Evolutionary conservation across 2,888 invertebrate genomes (phyloP).

Genomic region (Meliscaeva auricollis): DNA sequence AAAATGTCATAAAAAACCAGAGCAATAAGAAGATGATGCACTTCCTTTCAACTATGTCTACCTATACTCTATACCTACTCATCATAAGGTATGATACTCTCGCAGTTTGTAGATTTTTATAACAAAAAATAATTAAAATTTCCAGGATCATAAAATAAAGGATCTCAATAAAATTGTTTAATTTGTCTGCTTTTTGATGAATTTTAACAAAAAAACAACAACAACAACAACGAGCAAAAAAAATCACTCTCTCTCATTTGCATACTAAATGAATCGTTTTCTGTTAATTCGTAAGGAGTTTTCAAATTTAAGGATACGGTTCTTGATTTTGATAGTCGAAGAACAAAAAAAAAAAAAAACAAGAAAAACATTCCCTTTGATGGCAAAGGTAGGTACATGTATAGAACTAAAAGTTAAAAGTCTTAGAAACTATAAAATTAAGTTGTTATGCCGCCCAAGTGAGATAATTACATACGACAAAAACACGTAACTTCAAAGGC

Average conservation of each 20-base stretch:
- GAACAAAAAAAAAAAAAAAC: neutral
- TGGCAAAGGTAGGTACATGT: constrained; percentile 14
- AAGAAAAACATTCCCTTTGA: constrained; percentile 57
- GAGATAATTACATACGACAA: constrained; percentile 64
- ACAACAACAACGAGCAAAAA: neutral
- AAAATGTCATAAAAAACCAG: constrained; percentile 60
- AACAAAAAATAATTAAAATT: constrained; percentile 70
- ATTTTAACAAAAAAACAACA: constrained; percentile 37
- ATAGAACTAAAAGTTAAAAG: constrained; percentile 27
- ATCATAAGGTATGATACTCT: neutral
- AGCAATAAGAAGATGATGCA: constrained; percentile 47
- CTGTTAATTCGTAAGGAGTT: constrained; percentile 48
- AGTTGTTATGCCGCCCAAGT: constrained; percentile 64
- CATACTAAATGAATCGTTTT: constrained; percentile 63
- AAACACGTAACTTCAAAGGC: constrained; percentile 64
- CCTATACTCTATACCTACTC: neutral
- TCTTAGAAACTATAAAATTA: constrained; percentile 62
- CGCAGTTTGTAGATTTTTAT: constrained; percentile 18
- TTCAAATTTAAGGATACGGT: constrained; percentile 31
- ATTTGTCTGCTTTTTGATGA: constrained; percentile 69
- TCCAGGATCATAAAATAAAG: constrained; percentile 60
- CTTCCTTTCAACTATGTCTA: neutral
- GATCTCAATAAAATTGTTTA: constrained; percentile 73
- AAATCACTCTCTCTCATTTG: constrained; percentile 50
- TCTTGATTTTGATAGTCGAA: constrained; percentile 31